Evolutionary conservation across 1,140 invertebrate genomes (phyloP), one percentile per base, ranked within the genome.

Genomic region (Drosophila quadrilineata): DNA sequence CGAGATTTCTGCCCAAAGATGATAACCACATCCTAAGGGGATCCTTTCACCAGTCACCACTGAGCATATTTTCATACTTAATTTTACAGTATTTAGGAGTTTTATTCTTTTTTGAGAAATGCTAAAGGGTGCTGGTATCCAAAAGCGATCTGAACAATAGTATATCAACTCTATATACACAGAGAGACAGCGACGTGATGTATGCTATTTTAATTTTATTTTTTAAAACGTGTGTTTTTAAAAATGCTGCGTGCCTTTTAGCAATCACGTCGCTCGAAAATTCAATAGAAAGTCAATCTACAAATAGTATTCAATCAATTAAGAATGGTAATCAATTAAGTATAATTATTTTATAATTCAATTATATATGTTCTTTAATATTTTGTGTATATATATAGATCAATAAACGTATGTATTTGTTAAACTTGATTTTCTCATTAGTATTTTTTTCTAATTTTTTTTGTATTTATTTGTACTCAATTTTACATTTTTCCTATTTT

Each of bases 221-320:
- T 85, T 85, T 85, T 86, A 85, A 85, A 85, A 85, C 71, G 75
- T 82, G 75, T 75, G 84, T 74, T 87, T 86, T 87, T 87, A 69
- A 82, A 86, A 86, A 87, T 87, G 84, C 84, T 87, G 84, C 76
- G 84, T 87, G 84, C 84, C 84, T 87, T 87, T 87, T 87, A 87
- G 80, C 79, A 79, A 85, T 72, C 53, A 46, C 52, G 45, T 74
- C 67, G 80, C 50, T 70, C 1, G 3, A 45, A 35, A 46, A 35
- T 46, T 3, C 4, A 50, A 43, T n/a, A n/a, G n/a, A n/a, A n/a
- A n/a, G n/a, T n/a, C n/a, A n/a, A n/a, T n/a, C n/a, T n/a, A 19
- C 8, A 40, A 14, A 50, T 16, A 54, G 8, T 43, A 40, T 46
- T 41, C 8, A 52, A 48, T 49, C 16, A 29, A 46, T 14, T 9